Evolutionary conservation across 2,888 invertebrate genomes (phyloP).

Genomic region (Hirtodrosophila confusa): DNA sequence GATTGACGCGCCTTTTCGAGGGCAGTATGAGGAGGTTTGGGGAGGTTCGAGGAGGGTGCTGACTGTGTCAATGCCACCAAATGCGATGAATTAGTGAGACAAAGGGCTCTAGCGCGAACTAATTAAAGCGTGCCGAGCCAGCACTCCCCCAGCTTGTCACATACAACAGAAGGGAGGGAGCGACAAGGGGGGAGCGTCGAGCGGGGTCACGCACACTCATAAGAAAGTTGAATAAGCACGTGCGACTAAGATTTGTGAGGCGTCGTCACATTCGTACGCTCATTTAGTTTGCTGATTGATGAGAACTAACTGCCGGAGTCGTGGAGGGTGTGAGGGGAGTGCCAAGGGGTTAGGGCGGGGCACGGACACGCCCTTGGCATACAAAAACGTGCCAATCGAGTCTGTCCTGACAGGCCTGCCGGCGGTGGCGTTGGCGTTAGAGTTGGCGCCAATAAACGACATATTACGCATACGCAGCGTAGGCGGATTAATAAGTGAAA

Average conservation of each 20-base stretch:
- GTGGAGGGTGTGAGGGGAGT: not conserved
- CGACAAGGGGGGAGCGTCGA: not conserved
- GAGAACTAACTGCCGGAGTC: slow-evolving; percentile 20
- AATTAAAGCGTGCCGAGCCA: slow-evolving; percentile 71
- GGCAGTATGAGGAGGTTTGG: not conserved
- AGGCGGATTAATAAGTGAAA: slow-evolving; percentile 25
- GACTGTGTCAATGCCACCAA: slow-evolving; percentile 37
- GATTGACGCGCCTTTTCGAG: slow-evolving; percentile 37
- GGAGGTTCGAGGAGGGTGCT: not conserved
- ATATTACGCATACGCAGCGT: slow-evolving; percentile 43
- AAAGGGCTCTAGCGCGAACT: slow-evolving; percentile 51
- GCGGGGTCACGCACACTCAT: slow-evolving; percentile 1
- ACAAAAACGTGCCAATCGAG: slow-evolving; percentile 17
- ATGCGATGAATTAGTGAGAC: slow-evolving; percentile 75
- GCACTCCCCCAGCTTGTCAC: slow-evolving; percentile 28
- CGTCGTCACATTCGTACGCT: slow-evolving; percentile 48
- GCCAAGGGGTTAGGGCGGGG: slow-evolving; percentile 1
- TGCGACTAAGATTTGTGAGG: slow-evolving; percentile 66
- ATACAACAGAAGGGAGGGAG: slow-evolving; percentile 6
- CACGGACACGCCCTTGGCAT: slow-evolving; percentile 29
- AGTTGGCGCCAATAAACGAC: slow-evolving; percentile 4
- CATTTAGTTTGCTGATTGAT: slow-evolving; percentile 66
- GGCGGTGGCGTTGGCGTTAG: not conserved
- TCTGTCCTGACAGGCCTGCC: no score
- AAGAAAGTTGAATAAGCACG: slow-evolving; percentile 54